Conservation (phyloP, 2,797 vertebrate species). For the Rhinella marina region DNA sequence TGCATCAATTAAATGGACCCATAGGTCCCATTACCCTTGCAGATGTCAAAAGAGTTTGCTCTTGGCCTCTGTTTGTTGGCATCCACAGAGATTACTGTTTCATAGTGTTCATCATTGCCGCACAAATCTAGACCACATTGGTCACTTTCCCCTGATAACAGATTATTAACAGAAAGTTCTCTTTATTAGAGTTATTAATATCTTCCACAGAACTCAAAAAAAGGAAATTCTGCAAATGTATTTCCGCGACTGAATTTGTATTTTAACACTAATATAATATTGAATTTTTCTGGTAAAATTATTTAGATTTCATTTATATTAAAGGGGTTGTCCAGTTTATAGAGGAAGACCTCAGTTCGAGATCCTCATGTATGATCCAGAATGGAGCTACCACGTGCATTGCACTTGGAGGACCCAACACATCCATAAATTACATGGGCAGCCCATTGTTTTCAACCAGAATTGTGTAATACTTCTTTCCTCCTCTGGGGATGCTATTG, state of each 20-base stretch:
- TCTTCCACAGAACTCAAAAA: background rate
- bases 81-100: constrained; percentile 22
- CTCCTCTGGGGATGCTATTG: background rate
- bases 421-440: background rate
- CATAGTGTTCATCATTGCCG: constrained; percentile 27
- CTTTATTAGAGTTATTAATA: constrained; percentile 22
- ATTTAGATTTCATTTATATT: background rate
- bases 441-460: background rate
- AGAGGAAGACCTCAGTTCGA: background rate
- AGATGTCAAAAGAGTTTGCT: too few species aligned
- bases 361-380: background rate
- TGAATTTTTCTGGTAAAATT: background rate
- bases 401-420: background rate
- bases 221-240: too few species aligned
- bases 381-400: background rate
- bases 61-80: too few species aligned
- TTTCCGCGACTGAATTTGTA: background rate
- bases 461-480: background rate
- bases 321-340: background rate
- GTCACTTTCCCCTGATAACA: constrained; percentile 25
- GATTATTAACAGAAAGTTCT: background rate
- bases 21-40: too few species aligned
- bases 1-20: too few species aligned
- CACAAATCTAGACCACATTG: constrained; percentile 25
- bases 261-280: background rate